A percentile compares a stretch with the other conserved stretches of the same genome.
phyloP scores from a whole-genome alignment of 2,888 invertebrate genomes.

The Lasioglossum figueresi region DNA sequence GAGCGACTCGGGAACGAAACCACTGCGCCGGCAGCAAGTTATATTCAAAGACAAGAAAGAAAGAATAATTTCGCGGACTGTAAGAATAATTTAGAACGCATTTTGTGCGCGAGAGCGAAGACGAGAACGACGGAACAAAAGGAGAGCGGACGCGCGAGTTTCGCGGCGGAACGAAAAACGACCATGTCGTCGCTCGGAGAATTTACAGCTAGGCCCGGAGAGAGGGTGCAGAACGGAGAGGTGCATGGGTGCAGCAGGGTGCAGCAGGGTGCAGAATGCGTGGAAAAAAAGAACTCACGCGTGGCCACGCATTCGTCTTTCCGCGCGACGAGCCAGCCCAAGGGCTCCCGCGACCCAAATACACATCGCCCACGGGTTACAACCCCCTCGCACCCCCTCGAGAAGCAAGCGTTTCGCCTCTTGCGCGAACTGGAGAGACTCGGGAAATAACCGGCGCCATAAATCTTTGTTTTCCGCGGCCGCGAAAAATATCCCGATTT shows the following conservation, averaged over 20 bases:
- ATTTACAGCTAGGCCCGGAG: conserved; percentile 59
- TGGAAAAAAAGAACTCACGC: conserved; percentile 45
- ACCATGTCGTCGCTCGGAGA: conserved; percentile 34
- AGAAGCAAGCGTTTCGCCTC: conserved; percentile 41
- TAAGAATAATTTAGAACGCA: conserved; percentile 36
- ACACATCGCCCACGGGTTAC: conserved; percentile 33
- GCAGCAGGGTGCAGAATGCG: conserved; percentile 19
- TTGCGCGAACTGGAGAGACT: conserved; percentile 39
- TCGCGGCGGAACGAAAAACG: conserved; percentile 46
- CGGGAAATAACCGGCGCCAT: conserved; percentile 50
- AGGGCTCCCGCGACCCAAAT: conserved; percentile 64
- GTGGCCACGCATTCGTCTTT: conserved; percentile 58
- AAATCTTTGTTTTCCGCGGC: conserved; percentile 65
- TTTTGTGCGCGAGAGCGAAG: conserved; percentile 14
- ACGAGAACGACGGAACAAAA: conserved; percentile 42
- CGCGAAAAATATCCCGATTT: conserved; percentile 56
- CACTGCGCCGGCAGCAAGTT: background rate
- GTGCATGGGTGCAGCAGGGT: background rate
- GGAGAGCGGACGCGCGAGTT: conserved; percentile 38
- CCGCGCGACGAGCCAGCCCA: conserved; percentile 43
- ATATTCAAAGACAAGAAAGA: background rate
- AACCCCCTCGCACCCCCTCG: conserved; percentile 26
- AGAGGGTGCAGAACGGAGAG: conserved; percentile 10
- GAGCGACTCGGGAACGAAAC: background rate
- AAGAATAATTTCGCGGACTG: conserved; percentile 25